Conservation (phyloP, 2,888 invertebrate species). For the Cataglyphis rosenhaueri region DNA sequence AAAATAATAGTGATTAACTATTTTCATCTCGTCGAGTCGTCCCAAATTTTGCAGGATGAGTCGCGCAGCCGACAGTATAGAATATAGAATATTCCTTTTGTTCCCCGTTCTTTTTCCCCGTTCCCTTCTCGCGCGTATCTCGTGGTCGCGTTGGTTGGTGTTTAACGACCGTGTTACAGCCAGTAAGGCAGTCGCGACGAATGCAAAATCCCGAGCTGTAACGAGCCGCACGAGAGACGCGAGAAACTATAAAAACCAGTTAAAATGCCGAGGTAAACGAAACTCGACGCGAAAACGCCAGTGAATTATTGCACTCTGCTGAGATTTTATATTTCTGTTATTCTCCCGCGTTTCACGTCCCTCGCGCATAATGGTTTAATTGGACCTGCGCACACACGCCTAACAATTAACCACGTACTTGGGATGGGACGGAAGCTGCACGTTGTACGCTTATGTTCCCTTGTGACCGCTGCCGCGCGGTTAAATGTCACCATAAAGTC, state of each 20-base stretch:
- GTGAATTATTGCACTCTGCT: constrained; percentile 76
- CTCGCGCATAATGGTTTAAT: constrained; percentile 78
- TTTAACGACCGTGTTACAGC: constrained; percentile 56
- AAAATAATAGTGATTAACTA: constrained; percentile 29
- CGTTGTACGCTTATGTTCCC: constrained; percentile 43
- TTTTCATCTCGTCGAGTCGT: background rate
- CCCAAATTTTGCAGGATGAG: constrained; percentile 38
- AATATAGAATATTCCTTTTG: constrained; percentile 21
- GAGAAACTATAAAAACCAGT: constrained; percentile 69
- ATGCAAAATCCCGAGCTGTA: constrained; percentile 56
- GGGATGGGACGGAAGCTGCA: constrained; percentile 52
- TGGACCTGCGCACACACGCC: constrained; percentile 75
- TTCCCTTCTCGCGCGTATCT: background rate
- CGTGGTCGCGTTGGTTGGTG: constrained; percentile 36
- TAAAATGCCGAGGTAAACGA: constrained; percentile 70
- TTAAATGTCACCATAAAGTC: constrained; percentile 74
- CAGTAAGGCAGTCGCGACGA: constrained; percentile 56
- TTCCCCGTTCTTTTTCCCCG: constrained; percentile 4
- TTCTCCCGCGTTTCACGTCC: constrained; percentile 56
- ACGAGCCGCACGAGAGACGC: constrained; percentile 59
- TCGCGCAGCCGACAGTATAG: constrained; percentile 17
- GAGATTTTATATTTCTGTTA: constrained; percentile 76
- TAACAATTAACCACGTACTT: constrained; percentile 76
- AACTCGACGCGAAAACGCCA: constrained; percentile 73
- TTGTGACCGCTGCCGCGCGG: constrained; percentile 58